These are phyloP conservation scores for Trachops cirrhosus DNA, from an alignment of 2,797 vertebrate genomes.

Conservation along the genomic window DNA sequence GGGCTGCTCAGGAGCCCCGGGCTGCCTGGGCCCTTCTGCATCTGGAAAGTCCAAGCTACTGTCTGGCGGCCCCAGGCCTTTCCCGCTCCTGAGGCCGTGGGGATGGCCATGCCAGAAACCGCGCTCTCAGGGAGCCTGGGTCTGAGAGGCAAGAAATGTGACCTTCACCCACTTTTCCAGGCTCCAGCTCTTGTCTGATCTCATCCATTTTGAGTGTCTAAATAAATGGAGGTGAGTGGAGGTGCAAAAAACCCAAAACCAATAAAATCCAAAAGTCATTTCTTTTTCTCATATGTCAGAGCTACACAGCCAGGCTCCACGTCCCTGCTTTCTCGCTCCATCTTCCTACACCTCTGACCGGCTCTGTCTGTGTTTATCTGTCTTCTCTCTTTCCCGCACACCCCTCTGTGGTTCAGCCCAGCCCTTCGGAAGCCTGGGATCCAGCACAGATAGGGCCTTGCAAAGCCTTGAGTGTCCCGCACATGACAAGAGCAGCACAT, in stretches of 20 bases:
- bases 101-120: not conserved
- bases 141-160: not conserved
- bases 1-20: not conserved
- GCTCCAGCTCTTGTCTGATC: not conserved
- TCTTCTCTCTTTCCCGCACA: not conserved
- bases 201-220: not conserved
- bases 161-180: not conserved
- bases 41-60: not conserved
- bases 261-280: constrained; percentile 7
- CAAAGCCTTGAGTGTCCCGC: rapidly evolving
- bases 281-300: constrained; percentile 17
- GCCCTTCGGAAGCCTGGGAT: not conserved
- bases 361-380: not conserved
- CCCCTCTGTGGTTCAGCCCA: not conserved
- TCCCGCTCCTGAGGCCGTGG: not conserved
- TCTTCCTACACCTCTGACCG: not conserved
- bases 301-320: not conserved
- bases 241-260: constrained; percentile 25
- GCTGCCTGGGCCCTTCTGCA: not conserved
- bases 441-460: not conserved
- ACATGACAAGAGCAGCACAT: not conserved
- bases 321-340: not conserved
- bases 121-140: not conserved
- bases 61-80: not conserved
- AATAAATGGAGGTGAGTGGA: not conserved